These are phyloP conservation scores for Romanogobio albipinnatus DNA, from an alignment of 2,113 vertebrate species.

Conservation along the genomic window DNA sequence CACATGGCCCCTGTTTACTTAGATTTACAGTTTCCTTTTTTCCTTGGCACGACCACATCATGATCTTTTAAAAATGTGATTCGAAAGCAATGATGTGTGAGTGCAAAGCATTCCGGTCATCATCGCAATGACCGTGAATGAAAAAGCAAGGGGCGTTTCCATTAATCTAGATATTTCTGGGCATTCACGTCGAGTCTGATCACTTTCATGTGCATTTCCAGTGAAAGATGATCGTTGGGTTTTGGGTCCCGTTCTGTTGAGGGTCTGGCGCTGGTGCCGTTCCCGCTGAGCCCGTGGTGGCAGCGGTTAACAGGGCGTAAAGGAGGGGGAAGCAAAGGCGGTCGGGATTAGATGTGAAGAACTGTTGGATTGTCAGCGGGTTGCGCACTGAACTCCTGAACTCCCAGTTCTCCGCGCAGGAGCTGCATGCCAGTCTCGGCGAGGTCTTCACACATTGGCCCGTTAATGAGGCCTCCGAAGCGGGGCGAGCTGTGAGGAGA, in stretches of 20 bases:
- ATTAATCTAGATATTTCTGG: constrained; percentile 35
- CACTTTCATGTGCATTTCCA: constrained; percentile 21
- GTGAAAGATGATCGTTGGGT: background rate
- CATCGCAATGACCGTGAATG: background rate
- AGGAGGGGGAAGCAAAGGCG: constrained; percentile 54
- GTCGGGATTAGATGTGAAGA: constrained; percentile 55
- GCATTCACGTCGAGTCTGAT: constrained; percentile 1
- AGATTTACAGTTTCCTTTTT: constrained; percentile 19
- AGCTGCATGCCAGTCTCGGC: constrained; percentile 62
- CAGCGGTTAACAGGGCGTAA: constrained; percentile 59
- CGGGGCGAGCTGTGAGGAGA: constrained; percentile 61
- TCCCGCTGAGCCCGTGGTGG: constrained; percentile 46
- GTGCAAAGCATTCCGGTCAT: constrained; percentile 6
- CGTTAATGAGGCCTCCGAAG: constrained; percentile 73
- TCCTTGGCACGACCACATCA: constrained; percentile 8
- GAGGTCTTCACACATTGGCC: constrained; percentile 61
- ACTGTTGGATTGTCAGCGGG: constrained; percentile 56
- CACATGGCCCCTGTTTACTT: constrained; percentile 13
- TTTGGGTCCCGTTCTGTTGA: constrained; percentile 20
- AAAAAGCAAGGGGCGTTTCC: constrained; percentile 17
- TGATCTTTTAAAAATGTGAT: constrained; percentile 38
- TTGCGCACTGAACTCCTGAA: constrained; percentile 67
- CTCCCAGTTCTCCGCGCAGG: constrained; percentile 53
- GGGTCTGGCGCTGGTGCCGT: constrained; percentile 39
- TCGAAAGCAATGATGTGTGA: constrained; percentile 45